Evolutionary conservation across 2,888 invertebrate genomes (phyloP), one percentile per base, ranked within the genome.

Genomic region (Apotomis turbidana): DNA sequence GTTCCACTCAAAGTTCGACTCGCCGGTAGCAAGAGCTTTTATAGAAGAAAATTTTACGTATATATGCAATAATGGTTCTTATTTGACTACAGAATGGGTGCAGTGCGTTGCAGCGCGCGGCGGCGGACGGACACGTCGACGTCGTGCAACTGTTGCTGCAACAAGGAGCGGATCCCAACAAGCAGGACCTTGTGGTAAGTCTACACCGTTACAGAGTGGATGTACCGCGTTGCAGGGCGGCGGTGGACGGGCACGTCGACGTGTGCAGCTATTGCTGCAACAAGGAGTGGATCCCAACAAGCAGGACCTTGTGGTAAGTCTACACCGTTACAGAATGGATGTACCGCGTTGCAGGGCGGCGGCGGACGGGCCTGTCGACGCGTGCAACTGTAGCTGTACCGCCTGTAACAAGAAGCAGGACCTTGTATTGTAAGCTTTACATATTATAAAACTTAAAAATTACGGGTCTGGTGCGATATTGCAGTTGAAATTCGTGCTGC

Each of bases 271-370:
- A 80, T 89, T 99, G 73, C 90, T 99, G 81, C 97, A 98, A 83
- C 96, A 97, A 85, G 97, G 97, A 68, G 97, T 98, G 12, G 95
- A 97, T 76, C 94, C 98, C 78, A 97, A 98, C 87, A 97, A 97
- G 80, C 95, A 96, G 80, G 98, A 98, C 86, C 95, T 82, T 74
- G 85, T 97, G 95, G 97, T 97, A 82, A 87, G 93, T 76, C 8
- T 27, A n/a, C n/a, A n/a, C n/a, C n/a, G n/a, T n/a, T n/a, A n/a
- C n/a, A n/a, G n/a, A n/a, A n/a, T n/a, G 97, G 97, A 76, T 98
- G 99, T 97, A 97, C 97, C 62, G 96, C 98, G 5, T 87, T 99
- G 76, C 94, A 98, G n/a, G n/a, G 98, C 99, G 9, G 95, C 98
- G 3, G 98, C 98, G 78, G 98, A 97, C 85, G 99, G 99, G 0